Evolutionary conservation across 2,888 invertebrate genomes (phyloP).

Genomic region (Nipponacmea schrenckii): DNA sequence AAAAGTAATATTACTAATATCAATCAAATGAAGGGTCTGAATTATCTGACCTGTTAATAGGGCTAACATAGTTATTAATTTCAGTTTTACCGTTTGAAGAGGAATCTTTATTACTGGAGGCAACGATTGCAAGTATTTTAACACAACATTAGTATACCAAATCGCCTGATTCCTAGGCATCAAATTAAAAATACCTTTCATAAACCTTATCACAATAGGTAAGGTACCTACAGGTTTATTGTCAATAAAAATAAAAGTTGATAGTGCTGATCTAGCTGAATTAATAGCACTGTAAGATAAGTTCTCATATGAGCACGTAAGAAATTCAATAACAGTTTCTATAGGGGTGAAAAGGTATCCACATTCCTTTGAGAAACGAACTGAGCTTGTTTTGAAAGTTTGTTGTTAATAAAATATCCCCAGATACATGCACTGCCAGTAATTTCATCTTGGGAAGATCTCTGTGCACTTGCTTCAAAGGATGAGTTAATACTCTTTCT

Average conservation of each 20-base stretch:
- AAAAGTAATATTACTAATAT: background rate
- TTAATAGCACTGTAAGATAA: conserved; percentile 13
- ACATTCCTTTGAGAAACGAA: background rate
- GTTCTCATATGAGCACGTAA: conserved; percentile 10
- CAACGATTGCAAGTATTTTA: background rate
- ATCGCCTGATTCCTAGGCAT: background rate
- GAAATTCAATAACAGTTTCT: conserved; percentile 5
- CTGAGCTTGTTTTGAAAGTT: conserved; percentile 1
- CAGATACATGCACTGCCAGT: conserved; percentile 14
- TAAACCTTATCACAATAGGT: background rate
- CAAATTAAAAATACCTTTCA: conserved; percentile 3
- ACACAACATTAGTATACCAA: background rate
- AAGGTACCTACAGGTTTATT: background rate
- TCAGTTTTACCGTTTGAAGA: background rate
- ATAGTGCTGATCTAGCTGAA: conserved; percentile 15
- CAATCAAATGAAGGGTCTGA: background rate
- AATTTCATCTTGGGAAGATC: conserved; percentile 13
- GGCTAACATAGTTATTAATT: background rate
- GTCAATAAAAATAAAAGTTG: conserved; percentile 7
- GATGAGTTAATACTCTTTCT: background rate
- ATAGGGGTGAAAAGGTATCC: conserved; percentile 19
- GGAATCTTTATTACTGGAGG: background rate
- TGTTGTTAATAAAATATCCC: conserved; percentile 3
- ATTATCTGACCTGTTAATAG: background rate
- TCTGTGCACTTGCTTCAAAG: background rate